Base-by-base conservation (phyloP, 2,113 vertebrate species). In the Gobiocypris rarus region DNA sequence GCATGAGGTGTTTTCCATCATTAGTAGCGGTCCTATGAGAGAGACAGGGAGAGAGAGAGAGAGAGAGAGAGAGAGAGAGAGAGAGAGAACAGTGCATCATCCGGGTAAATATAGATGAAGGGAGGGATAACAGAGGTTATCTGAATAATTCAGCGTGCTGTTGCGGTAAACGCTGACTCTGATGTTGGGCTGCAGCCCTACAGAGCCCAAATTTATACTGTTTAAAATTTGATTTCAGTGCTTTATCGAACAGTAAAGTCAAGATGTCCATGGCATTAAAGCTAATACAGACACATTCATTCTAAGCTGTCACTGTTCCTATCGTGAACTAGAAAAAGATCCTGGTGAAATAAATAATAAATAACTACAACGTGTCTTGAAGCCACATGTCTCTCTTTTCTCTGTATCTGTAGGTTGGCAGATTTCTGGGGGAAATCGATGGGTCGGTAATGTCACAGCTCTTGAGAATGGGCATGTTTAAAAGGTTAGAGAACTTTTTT, bases 391-490 rank as follows among this genome's bases (percentile, higher is more conserved):
- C 13, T 43, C 19, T 76, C 3, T 41, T 0, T 13, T 15, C 31
- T 43, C n/a, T 71, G 4, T 61, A 22, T 75, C 17, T 75, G 38
- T 38, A 79, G 83, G 83, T 79, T 26, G 63, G 83, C 11, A 79
- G 19, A 31, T 84, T 84, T 79, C 67, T 84, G 6, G 83, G 83
- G 52, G 26, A 84, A 58, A 24, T 50, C 24, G 83, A 84, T n/a
- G 83, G 83, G 5, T 84, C 83, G 2, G 83, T 84, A 41, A 84
- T 84, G 83, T 84, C 83, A 13, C 83, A 84, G 52, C 67, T 84
- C 26, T 70, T 84, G 38, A 77, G 26, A 61, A 84, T 84, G 83
- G 83, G 34, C 54, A 80, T 76, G 76, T 82, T 67, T 41, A 70
- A 87, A 77, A 84, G 83, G 83, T 87, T 24, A 15, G 63, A 31